Base-by-base conservation (phyloP, 2,113 vertebrate genomes). In the Rhabdornis inornatus region DNA sequence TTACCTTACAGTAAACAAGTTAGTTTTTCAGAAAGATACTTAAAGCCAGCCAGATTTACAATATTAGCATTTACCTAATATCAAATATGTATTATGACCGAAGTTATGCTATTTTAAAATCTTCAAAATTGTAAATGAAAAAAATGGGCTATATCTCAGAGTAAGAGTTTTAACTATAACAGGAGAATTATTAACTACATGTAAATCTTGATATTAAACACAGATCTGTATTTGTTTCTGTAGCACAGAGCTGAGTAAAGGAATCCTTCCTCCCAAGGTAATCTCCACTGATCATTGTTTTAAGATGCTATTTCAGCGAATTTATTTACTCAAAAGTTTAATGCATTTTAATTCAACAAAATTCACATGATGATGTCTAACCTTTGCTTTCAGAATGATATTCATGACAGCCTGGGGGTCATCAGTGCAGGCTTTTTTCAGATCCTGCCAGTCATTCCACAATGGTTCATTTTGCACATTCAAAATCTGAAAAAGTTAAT, bases 401-500 rank as follows among this genome's bases (percentile, higher is more conserved):
- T 97, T 97, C 90, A 99, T 97, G 68, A 99, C 68, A 3, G 97
- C 28, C 35, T 98, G 98, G 1, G 99, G 97, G 76, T 98, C 98
- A 27, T 97, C 98, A 63, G 55, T 87, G 20, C 99, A 99, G 89
- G 98, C 96, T 65, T 91, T 98, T 93, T 98, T 98, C 96, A 99
- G 95, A 59, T 99, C 98, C 95, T 99, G 99, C 99, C 99, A 99
- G 18, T 98, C 98, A 52, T 77, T 87, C 99, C 99, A 99, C 8
- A 97, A 50, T 14, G 98, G 95, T 4, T 97, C 96, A 18, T 97
- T 95, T 61, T 98, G 98, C 78, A 99, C 91, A 87, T 83, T 97
- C 83, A 99, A 94, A 96, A 99, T 98, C 99, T 99, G 96, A 72
- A 90, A 92, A 92, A 94, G 93, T 82, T 35, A 77, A 42, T 23